Percentiles rank a stretch among this genome's conserved stretches.
phyloP scores from a whole-genome alignment of 1,140 invertebrate genomes.

The Brachystomella parvula region DNA sequence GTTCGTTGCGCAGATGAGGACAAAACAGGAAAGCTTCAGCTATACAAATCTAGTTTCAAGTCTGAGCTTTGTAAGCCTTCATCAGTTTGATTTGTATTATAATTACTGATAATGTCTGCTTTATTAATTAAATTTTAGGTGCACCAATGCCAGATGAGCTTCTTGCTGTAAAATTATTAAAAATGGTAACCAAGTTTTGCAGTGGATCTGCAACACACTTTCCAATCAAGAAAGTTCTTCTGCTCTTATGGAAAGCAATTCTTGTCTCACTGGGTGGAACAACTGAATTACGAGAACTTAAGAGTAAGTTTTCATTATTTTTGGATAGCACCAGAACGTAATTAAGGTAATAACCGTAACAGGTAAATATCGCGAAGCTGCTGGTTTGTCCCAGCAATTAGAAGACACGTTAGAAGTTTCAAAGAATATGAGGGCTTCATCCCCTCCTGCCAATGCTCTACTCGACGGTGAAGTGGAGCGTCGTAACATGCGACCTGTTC shows the following conservation, averaged over 20 bases:
- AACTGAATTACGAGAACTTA: constrained; percentile 64
- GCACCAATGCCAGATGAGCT: constrained; percentile 63
- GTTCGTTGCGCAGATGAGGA: constrained; percentile 57
- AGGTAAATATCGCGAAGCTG: constrained; percentile 58
- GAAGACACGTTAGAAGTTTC: constrained; percentile 93
- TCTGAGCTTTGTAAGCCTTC: constrained; percentile 61
- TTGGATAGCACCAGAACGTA: background rate
- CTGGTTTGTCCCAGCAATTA: constrained; percentile 62
- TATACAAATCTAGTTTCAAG: constrained; percentile 64
- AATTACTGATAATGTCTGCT: background rate
- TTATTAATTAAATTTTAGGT: constrained; percentile 29
- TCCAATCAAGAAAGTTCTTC: constrained; percentile 93
- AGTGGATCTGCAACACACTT: constrained; percentile 89
- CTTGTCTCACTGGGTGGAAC: constrained; percentile 83
- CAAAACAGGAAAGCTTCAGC: constrained; percentile 57
- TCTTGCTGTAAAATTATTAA: constrained; percentile 76
- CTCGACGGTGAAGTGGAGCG: constrained; percentile 79
- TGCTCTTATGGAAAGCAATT: constrained; percentile 93
- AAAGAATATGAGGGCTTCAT: constrained; percentile 84
- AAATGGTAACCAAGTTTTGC: constrained; percentile 91
- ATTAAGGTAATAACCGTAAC: background rate
- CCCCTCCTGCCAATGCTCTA: constrained; percentile 83
- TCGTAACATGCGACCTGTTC: constrained; percentile 55
- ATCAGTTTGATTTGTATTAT: background rate
- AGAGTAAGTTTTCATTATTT: constrained; percentile 44